Evolutionary conservation across 2,888 invertebrate genomes (phyloP), one percentile per base, ranked within the genome.

Genomic region (Tetranychus truncatus): DNA sequence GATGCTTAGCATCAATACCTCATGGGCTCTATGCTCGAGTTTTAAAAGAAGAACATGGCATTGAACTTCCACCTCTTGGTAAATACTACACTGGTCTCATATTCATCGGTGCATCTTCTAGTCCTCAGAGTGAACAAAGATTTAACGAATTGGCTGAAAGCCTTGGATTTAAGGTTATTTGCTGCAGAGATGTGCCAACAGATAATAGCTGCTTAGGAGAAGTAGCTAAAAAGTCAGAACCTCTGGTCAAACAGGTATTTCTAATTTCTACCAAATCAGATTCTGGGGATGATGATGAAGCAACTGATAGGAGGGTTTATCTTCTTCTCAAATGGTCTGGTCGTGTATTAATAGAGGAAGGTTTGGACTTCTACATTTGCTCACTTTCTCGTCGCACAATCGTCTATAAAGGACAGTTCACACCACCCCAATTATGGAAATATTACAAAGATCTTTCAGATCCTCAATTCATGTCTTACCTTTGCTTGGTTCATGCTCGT

Each of bases 361-460:
- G 91, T 7, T 88, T 91, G 71, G 80, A 95, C 78, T 97, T 94
- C 85, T 99, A 97, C 85, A 91, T 97, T 81, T 96, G 96, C 85
- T 96, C 95, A 75, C 85, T 99, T 79, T 94, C 94, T 44, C 85
- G 91, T 74, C 88, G 88, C 80, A 93, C 90, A 11, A 87, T 99
- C 77, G 95, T 99, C 55, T 99, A 99, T 86, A 99, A 99, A 34
- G 99, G 99, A 66, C 90, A 96, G 82, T 87, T 99, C 80, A 95
- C 95, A 55, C 93, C 97, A 0, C 90, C 92, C 82, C 99, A 99
- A 84, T 84, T 95, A 82, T 92, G 91, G 91, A 86, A 87, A 21
- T 89, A 89, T 81, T 89, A 87, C 81, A 81, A 83, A 75, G 89
- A 89, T 81, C 83, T 89, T 72, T 78, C 80, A 76, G 81, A 84